phyloP scores from a whole-genome alignment of 2,113 vertebrate species.

The Castor canadensis region DNA sequence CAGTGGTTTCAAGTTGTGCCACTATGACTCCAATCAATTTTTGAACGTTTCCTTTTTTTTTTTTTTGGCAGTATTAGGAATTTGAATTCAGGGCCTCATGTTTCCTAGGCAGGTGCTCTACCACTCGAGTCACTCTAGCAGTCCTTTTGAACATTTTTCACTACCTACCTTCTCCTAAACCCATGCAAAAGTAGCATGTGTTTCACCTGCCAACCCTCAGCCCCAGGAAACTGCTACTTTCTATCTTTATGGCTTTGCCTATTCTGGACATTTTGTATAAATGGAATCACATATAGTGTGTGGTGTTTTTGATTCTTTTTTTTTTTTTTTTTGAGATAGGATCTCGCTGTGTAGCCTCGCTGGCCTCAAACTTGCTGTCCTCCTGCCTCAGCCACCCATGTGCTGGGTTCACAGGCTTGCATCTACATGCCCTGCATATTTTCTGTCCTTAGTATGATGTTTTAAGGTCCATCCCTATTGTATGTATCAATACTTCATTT shows the following conservation, averaged over 20 bases:
- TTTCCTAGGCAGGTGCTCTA: too few species aligned
- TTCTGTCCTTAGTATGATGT: background rate
- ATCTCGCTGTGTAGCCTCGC: background rate
- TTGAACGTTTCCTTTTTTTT: too few species aligned
- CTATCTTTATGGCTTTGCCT: background rate
- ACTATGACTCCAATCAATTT: background rate
- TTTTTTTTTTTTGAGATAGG: background rate
- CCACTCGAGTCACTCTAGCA: too few species aligned
- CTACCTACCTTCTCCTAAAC: background rate
- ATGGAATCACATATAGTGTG: background rate
- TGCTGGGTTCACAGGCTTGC: background rate
- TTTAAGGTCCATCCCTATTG: background rate
- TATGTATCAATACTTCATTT: background rate
- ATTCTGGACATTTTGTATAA: background rate
- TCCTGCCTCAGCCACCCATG: background rate
- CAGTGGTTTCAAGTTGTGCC: background rate
- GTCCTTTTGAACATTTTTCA: too few species aligned
- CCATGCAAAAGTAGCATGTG: background rate
- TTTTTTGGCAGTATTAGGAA: too few species aligned
- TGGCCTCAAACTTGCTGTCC: background rate
- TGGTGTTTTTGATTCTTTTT: background rate
- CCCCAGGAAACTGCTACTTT: background rate
- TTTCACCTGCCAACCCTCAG: background rate
- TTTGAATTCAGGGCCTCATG: too few species aligned
- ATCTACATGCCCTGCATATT: background rate